Conservation (phyloP, 92 coral and sea anemone species). For the Umimayanthus kanabou region DNA sequence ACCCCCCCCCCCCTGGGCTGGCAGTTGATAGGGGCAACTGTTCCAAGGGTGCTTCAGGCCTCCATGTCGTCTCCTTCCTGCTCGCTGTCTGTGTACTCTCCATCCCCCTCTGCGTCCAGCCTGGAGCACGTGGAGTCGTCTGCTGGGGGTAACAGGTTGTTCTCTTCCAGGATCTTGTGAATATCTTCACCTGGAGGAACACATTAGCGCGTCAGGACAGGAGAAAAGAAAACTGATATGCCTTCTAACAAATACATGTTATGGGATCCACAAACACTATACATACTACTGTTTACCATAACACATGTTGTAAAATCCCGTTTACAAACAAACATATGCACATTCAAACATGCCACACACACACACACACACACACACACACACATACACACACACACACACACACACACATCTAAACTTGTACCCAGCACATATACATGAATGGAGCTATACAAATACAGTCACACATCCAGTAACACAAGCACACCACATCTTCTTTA, state of each 20-base stretch:
- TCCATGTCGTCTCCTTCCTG: neutral
- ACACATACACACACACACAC: too few species aligned
- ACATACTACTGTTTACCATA: neutral
- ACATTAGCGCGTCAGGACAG: neutral
- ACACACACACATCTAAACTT: too few species aligned
- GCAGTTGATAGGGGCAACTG: neutral
- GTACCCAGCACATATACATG: too few species aligned
- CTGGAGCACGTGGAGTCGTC: constrained; percentile 36
- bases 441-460: too few species aligned
- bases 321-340: too few species aligned
- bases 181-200: constrained; percentile 61
- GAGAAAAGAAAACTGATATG: neutral
- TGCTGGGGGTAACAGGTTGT: constrained; percentile 54
- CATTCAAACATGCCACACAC: too few species aligned
- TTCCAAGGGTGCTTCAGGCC: neutral
- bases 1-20: neutral
- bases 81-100: constrained; percentile 11
- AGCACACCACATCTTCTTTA: too few species aligned
- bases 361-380: too few species aligned
- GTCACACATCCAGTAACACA: too few species aligned
- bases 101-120: constrained; percentile 29
- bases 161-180: constrained; percentile 75
- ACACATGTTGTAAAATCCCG: neutral
- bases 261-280: neutral
- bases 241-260: neutral